phyloP scores from a whole-genome alignment of 2,888 invertebrate species.

The Silvanus unidentatus region DNA sequence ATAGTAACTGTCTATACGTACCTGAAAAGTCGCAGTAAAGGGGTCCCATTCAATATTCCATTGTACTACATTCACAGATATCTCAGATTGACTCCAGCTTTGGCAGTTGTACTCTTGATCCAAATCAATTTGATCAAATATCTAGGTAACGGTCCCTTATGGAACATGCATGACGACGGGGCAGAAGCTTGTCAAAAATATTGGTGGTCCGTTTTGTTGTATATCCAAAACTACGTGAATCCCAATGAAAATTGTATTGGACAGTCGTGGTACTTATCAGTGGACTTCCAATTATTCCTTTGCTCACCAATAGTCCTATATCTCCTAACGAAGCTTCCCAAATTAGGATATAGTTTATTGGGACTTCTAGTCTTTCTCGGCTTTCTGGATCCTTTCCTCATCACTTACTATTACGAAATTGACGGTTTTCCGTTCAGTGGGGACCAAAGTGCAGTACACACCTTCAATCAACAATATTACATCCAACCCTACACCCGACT shows the following conservation, averaged over 20 bases:
- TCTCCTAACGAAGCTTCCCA: conserved; percentile 44
- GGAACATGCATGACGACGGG: conserved; percentile 33
- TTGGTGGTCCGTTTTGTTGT: conserved; percentile 28
- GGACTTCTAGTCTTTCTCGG: not conserved
- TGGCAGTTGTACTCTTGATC: conserved; percentile 44
- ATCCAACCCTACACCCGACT: conserved; percentile 10
- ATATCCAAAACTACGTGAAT: conserved; percentile 27
- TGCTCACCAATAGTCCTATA: conserved; percentile 47
- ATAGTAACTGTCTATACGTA: conserved; percentile 20
- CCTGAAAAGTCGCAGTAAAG: conserved; percentile 16
- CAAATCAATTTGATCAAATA: conserved; percentile 44
- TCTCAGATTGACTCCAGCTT: conserved; percentile 48
- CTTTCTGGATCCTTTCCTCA: not conserved
- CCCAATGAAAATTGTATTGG: conserved; percentile 22
- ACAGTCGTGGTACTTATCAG: conserved; percentile 35
- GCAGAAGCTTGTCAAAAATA: conserved; percentile 21
- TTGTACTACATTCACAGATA: conserved; percentile 20
- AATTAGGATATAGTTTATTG: conserved; percentile 15
- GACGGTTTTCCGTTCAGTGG: not conserved
- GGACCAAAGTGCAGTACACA: not conserved
- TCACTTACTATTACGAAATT: conserved; percentile 6
- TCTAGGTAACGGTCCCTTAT: conserved; percentile 48
- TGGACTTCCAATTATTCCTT: conserved; percentile 34
- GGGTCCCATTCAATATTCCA: conserved; percentile 18
- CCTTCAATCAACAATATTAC: conserved; percentile 6